These are phyloP conservation scores for Coilia nasus DNA, from an alignment of 2,797 vertebrate genomes.

Conservation along the genomic window DNA sequence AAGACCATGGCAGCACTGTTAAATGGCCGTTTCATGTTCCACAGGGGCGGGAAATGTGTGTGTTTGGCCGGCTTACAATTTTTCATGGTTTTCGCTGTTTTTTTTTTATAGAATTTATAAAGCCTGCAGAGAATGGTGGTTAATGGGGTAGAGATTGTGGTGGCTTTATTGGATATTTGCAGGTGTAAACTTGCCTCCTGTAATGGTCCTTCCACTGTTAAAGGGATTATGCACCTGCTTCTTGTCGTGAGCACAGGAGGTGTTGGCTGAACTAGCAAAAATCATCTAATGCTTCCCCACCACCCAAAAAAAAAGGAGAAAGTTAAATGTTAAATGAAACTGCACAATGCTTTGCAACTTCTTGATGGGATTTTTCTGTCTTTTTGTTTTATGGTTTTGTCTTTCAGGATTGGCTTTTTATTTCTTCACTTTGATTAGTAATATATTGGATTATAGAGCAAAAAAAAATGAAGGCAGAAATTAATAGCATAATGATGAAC, in stretches of 20 bases:
- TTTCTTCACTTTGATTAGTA: not conserved
- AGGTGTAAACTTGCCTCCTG: constrained; percentile 73
- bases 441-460: not conserved
- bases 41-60: constrained; percentile 69
- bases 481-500: not conserved
- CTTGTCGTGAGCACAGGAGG: constrained; percentile 49
- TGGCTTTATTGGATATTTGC: constrained; percentile 79
- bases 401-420: not conserved
- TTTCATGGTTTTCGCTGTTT: constrained; percentile 71
- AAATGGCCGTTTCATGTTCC: constrained; percentile 67
- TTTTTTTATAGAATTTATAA: constrained; percentile 70
- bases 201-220: constrained; percentile 75
- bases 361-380: not conserved
- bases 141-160: constrained; percentile 78
- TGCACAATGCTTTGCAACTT: not conserved
- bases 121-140: constrained; percentile 73
- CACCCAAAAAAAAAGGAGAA: not conserved
- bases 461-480: too few species aligned
- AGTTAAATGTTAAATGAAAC: not conserved
- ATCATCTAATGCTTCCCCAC: not conserved
- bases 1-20: constrained; percentile 64
- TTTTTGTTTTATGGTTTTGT: not conserved
- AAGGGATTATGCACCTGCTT: constrained; percentile 79
- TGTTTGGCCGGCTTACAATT: constrained; percentile 77
- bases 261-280: not conserved